These are phyloP conservation scores for Coluber constrictor DNA, from an alignment of 2,797 vertebrate species.

Conservation along the genomic window DNA sequence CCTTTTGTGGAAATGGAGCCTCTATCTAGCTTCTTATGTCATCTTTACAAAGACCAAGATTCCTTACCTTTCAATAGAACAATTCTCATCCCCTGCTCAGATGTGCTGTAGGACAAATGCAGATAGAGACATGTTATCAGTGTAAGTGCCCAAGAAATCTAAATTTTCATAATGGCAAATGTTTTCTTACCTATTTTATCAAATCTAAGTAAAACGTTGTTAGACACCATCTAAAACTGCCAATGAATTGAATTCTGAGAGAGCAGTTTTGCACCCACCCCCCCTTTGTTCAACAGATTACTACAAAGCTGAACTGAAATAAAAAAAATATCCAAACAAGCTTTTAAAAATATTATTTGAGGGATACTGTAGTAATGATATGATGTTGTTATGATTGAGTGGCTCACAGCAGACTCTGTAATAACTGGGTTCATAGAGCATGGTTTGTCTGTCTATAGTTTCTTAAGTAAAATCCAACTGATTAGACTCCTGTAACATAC, in stretches of 20 bases:
- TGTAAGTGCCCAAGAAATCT: neutral
- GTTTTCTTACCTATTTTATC: neutral
- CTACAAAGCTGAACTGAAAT: neutral
- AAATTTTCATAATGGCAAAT: neutral
- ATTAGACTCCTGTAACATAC: neutral
- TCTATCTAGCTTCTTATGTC: neutral
- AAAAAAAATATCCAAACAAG: neutral
- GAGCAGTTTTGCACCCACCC: neutral
- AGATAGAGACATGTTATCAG: neutral
- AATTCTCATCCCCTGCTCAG: neutral
- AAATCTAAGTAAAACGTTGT: neutral
- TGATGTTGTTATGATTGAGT: neutral
- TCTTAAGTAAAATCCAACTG: neutral
- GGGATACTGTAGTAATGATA: too few species aligned
- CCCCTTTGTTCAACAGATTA: neutral
- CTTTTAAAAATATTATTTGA: neutral
- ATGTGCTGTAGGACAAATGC: neutral
- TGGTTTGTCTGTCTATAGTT: neutral
- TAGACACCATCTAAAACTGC: neutral
- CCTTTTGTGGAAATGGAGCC: neutral
- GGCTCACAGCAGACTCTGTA: neutral
- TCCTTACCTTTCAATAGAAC: neutral
- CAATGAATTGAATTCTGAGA: neutral
- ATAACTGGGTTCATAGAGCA: neutral
- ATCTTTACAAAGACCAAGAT: neutral